A percentile compares a stretch with the other conserved stretches of the same genome.
Conservation (phyloP, 2,113 vertebrate genomes). For the Eulacestoma nigropectus region DNA sequence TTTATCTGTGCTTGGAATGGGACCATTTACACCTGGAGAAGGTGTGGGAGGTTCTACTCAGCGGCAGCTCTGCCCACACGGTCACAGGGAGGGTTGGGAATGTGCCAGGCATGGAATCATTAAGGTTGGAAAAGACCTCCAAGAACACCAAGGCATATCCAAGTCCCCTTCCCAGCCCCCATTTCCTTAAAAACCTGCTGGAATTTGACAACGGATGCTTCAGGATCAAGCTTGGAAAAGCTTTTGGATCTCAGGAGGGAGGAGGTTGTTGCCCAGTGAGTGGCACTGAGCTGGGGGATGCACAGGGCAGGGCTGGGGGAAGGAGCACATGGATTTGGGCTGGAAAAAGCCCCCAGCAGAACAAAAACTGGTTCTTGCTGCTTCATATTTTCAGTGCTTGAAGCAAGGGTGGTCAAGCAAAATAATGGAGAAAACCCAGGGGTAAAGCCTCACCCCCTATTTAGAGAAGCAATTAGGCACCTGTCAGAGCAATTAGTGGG, state of each 20-base stretch:
- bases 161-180: background rate
- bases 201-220: rapidly evolving
- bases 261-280: rapidly evolving
- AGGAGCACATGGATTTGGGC: background rate
- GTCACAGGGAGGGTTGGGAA: rapidly evolving
- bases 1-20: background rate
- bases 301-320: background rate
- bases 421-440: background rate
- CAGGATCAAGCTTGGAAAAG: background rate
- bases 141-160: background rate
- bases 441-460: background rate
- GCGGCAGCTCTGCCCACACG: background rate
- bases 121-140: background rate
- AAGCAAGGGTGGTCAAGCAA: background rate
- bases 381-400: rapidly evolving
- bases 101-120: background rate
- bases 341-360: background rate
- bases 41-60: background rate
- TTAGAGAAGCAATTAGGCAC: slow-evolving; percentile 35
- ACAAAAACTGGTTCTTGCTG: background rate
- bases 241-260: background rate
- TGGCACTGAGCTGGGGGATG: background rate
- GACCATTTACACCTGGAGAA: background rate
- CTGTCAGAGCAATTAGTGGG: slow-evolving; percentile 31
- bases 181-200: background rate